Percentiles rank a stretch among this genome's conserved stretches.
Conservation (phyloP, 2,888 invertebrate species). For the Rhorus exstirpatorius region DNA sequence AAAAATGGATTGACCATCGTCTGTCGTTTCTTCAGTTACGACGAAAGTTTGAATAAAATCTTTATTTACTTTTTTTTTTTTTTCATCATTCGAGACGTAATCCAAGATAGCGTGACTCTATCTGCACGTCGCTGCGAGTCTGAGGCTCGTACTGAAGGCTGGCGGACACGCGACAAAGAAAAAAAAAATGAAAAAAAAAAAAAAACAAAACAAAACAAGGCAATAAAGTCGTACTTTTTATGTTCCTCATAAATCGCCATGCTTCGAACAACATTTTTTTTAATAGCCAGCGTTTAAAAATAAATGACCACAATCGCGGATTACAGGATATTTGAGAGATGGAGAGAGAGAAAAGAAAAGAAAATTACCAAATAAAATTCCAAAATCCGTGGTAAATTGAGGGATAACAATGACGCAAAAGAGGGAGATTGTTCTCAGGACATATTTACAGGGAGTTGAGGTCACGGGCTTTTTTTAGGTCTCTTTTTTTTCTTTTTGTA, state of each 20-base stretch:
- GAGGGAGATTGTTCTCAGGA: no score
- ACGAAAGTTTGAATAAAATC: no score
- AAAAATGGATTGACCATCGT: no score
- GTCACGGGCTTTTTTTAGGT: slow-evolving; percentile 24
- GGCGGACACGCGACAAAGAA: not conserved
- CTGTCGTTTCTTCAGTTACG: no score
- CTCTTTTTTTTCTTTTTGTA: slow-evolving; percentile 22
- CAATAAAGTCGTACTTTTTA: slow-evolving; percentile 79
- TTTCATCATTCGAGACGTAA: no score
- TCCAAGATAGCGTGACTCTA: no score
- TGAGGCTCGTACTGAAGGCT: no score
- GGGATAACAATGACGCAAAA: no score
- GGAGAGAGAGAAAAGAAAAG: not conserved
- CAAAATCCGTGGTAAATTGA: not conserved
- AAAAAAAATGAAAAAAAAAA: no score
- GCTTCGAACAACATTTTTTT: slow-evolving; percentile 23
- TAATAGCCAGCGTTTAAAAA: slow-evolving; percentile 38
- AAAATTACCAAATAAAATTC: slow-evolving; percentile 17
- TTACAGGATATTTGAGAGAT: not conserved
- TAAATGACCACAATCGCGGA: slow-evolving; percentile 12
- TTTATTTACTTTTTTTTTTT: no score
- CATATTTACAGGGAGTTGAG: not conserved
- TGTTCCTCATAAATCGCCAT: slow-evolving; percentile 74
- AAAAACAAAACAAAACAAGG: slow-evolving; percentile 54
- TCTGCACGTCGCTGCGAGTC: no score